These are phyloP conservation scores for Phaethornis superciliosus DNA, from an alignment of 2,113 vertebrate genomes.

Conservation along the genomic window DNA sequence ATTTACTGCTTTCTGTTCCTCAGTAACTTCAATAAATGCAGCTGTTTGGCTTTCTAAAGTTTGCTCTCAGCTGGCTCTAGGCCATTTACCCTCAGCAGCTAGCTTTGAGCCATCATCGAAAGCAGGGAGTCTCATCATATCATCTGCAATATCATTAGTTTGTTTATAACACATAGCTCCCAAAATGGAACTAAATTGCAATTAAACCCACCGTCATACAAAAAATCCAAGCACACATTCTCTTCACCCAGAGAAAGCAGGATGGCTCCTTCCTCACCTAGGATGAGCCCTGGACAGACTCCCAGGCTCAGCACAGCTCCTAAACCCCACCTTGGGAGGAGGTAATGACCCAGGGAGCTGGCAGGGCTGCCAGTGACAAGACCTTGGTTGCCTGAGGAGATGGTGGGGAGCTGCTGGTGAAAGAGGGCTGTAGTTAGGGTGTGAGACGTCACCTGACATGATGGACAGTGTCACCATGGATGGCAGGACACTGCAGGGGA, in stretches of 20 bases:
- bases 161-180: not conserved
- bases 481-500: not conserved
- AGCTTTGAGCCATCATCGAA: not conserved
- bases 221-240: not conserved
- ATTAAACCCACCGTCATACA: not conserved
- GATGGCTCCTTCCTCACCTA: not conserved
- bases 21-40: not conserved
- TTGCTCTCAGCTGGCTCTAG: not conserved
- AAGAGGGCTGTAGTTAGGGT: not conserved
- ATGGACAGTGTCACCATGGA: accelerated
- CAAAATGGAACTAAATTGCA: not conserved
- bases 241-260: not conserved
- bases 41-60: conserved; percentile 8
- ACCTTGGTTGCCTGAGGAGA: accelerated
- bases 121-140: not conserved
- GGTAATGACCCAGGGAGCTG: not conserved
- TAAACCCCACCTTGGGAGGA: not conserved
- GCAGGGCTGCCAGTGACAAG: not conserved
- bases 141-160: not conserved
- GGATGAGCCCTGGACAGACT: not conserved
- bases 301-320: not conserved
- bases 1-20: not conserved
- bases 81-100: conserved; percentile 10
- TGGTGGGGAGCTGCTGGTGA: not conserved
- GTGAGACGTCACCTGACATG: accelerated